Evolutionary conservation across 2,113 vertebrate genomes (phyloP).

Genomic region (Sebastes fasciatus): DNA sequence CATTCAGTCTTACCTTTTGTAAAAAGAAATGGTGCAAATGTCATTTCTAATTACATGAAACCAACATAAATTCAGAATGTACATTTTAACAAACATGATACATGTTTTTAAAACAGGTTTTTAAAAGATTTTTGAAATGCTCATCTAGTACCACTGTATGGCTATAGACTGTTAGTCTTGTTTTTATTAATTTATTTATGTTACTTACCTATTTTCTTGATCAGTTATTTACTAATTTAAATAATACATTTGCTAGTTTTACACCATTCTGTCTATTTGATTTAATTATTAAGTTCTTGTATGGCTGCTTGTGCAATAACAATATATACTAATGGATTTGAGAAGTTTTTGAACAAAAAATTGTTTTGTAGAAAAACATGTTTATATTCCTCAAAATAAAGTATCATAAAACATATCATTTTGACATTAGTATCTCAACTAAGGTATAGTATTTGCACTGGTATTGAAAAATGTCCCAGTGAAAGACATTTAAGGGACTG

Average conservation of each 20-base stretch:
- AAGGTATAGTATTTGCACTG: neutral
- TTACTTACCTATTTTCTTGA: neutral
- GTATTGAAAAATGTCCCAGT: neutral
- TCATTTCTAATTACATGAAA: too few species aligned
- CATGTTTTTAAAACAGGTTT: too few species aligned
- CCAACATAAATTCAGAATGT: too few species aligned
- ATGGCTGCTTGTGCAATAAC: neutral
- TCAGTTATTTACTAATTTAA: neutral
- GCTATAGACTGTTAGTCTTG: neutral
- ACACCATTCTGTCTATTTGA: neutral
- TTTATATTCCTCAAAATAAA: neutral
- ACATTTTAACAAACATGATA: too few species aligned
- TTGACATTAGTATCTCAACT: neutral
- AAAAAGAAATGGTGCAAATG: too few species aligned
- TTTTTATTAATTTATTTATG: slow-evolving; percentile 6
- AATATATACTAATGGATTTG: neutral
- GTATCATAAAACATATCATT: neutral
- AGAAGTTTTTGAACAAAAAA: neutral
- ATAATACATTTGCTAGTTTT: neutral
- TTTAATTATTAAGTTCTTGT: neutral
- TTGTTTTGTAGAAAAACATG: neutral
- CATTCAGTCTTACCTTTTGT: too few species aligned
- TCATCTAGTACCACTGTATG: neutral
- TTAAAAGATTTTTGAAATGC: too few species aligned
- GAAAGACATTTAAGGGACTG: neutral